phyloP scores from a whole-genome alignment of 53 echinoderm and acorn worm genomes.

The Patiria pectinifera region DNA sequence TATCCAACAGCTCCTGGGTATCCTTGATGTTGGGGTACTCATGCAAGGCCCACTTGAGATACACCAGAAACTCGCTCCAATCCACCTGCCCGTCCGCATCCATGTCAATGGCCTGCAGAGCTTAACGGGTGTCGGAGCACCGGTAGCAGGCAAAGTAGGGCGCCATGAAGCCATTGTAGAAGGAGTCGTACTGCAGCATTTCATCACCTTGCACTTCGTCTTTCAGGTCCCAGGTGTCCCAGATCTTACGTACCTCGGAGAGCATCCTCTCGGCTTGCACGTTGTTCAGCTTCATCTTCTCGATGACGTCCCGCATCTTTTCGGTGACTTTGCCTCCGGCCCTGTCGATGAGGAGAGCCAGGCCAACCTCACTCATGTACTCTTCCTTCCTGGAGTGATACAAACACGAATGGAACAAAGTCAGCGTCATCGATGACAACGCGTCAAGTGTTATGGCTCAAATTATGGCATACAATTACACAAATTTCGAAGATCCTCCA shows the following conservation, averaged over 20 bases:
- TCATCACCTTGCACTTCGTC: slow-evolving; percentile 67
- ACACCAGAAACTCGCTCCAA: neutral
- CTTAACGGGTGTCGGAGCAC: neutral
- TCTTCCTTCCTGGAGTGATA: slow-evolving; percentile 57
- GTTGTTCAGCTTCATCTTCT: slow-evolving; percentile 7
- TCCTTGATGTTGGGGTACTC: slow-evolving; percentile 52
- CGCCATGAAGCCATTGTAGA: slow-evolving; percentile 82
- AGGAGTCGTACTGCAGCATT: slow-evolving; percentile 72
- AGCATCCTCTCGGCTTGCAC: slow-evolving; percentile 47
- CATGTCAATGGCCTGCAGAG: slow-evolving; percentile 64
- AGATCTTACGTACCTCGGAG: slow-evolving; percentile 63
- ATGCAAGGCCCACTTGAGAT: slow-evolving; percentile 69
- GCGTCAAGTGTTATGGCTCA: neutral
- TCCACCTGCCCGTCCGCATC: slow-evolving; percentile 52
- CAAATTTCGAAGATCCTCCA: slow-evolving; percentile 40
- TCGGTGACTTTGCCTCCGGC: slow-evolving; percentile 69
- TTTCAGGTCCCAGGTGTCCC: slow-evolving; percentile 71
- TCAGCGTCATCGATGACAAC: too few relatives aligned
- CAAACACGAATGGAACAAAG: neutral
- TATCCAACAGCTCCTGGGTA: slow-evolving; percentile 56
- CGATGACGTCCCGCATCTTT: slow-evolving; percentile 59
- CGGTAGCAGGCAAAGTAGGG: slow-evolving; percentile 22
- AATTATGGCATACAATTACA: too few relatives aligned
- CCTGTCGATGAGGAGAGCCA: slow-evolving; percentile 69
- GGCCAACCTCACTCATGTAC: slow-evolving; percentile 66